Evolutionary conservation across 2,797 vertebrate species (phyloP).

Genomic region (Melanotaenia nigrans): DNA sequence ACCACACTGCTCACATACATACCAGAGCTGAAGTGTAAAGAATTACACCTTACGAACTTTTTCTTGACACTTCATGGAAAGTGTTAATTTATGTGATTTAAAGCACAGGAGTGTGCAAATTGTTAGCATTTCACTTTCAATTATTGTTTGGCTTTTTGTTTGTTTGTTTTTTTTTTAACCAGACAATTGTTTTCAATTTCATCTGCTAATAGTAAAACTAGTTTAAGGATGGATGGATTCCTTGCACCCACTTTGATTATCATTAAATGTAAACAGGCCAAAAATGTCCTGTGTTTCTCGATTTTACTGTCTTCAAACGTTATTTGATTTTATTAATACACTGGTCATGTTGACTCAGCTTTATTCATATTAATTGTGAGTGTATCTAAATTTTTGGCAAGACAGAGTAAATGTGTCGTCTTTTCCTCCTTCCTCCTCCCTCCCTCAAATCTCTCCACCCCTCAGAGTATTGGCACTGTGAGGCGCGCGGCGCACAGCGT

Average conservation of each 20-base stretch:
- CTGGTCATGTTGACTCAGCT: background rate
- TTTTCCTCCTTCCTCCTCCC: slow-evolving; percentile 51
- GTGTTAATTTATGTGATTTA: background rate
- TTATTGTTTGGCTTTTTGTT: too few species aligned
- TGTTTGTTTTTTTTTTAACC: too few species aligned
- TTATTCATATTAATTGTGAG: background rate
- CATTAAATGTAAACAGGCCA: background rate
- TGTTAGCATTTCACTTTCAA: background rate
- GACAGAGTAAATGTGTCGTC: slow-evolving; percentile 35
- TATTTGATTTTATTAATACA: background rate
- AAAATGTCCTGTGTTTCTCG: background rate
- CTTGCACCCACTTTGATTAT: background rate
- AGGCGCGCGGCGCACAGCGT: slow-evolving; percentile 53
- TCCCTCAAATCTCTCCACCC: slow-evolving; percentile 54
- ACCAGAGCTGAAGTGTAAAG: background rate
- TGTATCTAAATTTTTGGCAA: slow-evolving; percentile 30
- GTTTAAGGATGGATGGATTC: background rate
- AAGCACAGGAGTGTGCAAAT: background rate
- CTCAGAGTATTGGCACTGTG: slow-evolving; percentile 28
- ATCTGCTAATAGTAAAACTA: background rate
- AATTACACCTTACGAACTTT: background rate
- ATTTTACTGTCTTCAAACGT: background rate
- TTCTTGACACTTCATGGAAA: background rate
- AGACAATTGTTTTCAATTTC: too few species aligned
- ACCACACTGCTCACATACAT: background rate